Evolutionary conservation across 2,113 vertebrate genomes (phyloP), one percentile per base, ranked within the genome.

Genomic region (Brachyhypopomus gauderio): DNA sequence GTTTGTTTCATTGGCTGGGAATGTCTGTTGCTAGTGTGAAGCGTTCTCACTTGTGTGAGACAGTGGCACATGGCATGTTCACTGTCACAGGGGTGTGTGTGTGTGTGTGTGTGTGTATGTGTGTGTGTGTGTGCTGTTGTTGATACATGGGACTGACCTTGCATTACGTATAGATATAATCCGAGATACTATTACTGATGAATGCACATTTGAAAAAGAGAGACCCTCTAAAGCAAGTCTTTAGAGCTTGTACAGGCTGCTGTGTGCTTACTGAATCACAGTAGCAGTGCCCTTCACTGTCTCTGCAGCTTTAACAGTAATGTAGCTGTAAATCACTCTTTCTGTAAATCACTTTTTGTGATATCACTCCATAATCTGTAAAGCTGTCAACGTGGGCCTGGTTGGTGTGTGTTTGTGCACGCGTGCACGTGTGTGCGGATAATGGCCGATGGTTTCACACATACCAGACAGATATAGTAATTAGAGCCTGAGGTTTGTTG

Each of bases 1-100:
- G 59, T 45, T 58, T 72, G 75, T 34, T 60, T 83, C 45, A 83
- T 78, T 77, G 67, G 75, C 30, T 78, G 60, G 66, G 81, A 78
- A 73, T 78, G 66, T 78, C 59, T 78, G 74, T 77, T 82, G 73
- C 80, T 62, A 71, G 64, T 52, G 66, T 77, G 34, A 16, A 1
- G 30, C 22, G 41, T 80, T 74, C 45, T 73, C 30, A 63, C 27
- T 80, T 45, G 12, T 56, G 71, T 36, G 27, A 59, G n/a, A 71
- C 22, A 62, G 23, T 73, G 22, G 52, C 36, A 38, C 41, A 52
- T 0, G 3, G 0, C 70, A 73, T 73, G 22, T 73, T 48, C 72
- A 55, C 27, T 23, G 5, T 52, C 45, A 41, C 41, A 3, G 12
- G 45, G 9, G 45, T 52, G 45, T 12, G 45, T 52, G 45, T 3